These are phyloP conservation scores for Myotis pilosus DNA, from an alignment of 2,797 vertebrate genomes.

Conservation along the genomic window DNA sequence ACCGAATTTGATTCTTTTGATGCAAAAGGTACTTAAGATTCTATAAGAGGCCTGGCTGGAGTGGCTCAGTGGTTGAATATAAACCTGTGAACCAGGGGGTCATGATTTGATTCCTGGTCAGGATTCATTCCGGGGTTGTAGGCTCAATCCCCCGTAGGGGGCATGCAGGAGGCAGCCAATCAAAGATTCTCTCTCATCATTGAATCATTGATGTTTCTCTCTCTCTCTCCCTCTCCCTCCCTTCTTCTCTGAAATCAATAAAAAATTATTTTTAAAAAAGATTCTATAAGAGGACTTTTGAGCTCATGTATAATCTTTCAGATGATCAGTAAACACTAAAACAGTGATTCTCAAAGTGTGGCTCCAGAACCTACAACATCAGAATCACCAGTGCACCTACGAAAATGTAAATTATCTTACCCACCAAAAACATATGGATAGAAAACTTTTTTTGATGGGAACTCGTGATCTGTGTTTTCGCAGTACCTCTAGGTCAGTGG, in stretches of 20 bases:
- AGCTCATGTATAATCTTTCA: neutral
- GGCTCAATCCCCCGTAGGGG: too few relatives aligned
- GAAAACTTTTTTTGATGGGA: neutral
- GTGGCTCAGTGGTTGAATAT: too few relatives aligned
- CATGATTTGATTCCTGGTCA: too few relatives aligned
- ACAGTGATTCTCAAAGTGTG: neutral
- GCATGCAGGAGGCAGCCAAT: too few relatives aligned
- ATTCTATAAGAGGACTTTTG: neutral
- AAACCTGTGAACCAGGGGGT: too few relatives aligned
- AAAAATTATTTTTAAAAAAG: too few relatives aligned
- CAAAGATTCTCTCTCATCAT: too few relatives aligned
- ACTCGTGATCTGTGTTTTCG: neutral
- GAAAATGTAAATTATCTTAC: neutral
- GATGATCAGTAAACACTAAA: neutral
- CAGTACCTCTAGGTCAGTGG: too few relatives aligned
- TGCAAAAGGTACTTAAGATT: neutral
- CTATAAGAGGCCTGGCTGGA: neutral
- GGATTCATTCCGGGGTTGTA: too few relatives aligned
- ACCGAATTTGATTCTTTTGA: conserved; percentile 4
- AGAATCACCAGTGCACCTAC: neutral
- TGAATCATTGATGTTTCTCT: too few relatives aligned
- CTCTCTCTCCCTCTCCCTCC: too few relatives aligned
- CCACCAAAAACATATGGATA: neutral
- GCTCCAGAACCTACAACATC: neutral
- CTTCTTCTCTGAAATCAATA: too few relatives aligned